These are phyloP conservation scores for Ephialtes manifestator DNA, from an alignment of 2,888 invertebrate species.

Conservation along the genomic window DNA sequence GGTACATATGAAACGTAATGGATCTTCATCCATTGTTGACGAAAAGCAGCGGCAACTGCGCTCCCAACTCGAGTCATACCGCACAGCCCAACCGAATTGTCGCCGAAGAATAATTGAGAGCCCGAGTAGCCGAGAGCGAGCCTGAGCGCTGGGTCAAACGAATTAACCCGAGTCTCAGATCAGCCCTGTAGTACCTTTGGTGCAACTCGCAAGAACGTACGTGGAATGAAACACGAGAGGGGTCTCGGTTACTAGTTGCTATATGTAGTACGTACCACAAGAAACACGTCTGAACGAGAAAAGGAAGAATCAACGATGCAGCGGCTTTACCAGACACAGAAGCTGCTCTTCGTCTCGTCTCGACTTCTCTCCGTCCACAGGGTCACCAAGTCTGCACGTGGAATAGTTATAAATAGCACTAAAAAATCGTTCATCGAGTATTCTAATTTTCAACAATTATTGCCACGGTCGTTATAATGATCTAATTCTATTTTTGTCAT, in stretches of 20 bases:
- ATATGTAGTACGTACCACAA: slow-evolving; percentile 43
- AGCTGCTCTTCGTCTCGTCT: slow-evolving; percentile 29
- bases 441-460: slow-evolving; percentile 14
- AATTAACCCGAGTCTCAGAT: slow-evolving; percentile 79
- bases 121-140: slow-evolving; percentile 57
- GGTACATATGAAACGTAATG: not conserved
- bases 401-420: slow-evolving; percentile 21
- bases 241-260: slow-evolving; percentile 37
- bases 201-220: slow-evolving; percentile 52
- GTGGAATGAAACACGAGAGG: slow-evolving; percentile 57
- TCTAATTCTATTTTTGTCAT: not conserved
- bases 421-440: not conserved
- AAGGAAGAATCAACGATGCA: slow-evolving; percentile 29
- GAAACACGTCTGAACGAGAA: slow-evolving; percentile 38
- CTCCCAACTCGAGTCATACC: not conserved
- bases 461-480: not conserved
- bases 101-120: slow-evolving; percentile 75
- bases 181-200: slow-evolving; percentile 54
- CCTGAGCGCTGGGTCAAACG: slow-evolving; percentile 79
- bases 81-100: slow-evolving; percentile 49
- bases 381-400: slow-evolving; percentile 34
- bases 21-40: not conserved
- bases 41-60: slow-evolving; percentile 16
- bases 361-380: slow-evolving; percentile 13
- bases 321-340: slow-evolving; percentile 35